Conservation (phyloP, 2,113 vertebrate genomes). For the Cisticola juncidis region DNA sequence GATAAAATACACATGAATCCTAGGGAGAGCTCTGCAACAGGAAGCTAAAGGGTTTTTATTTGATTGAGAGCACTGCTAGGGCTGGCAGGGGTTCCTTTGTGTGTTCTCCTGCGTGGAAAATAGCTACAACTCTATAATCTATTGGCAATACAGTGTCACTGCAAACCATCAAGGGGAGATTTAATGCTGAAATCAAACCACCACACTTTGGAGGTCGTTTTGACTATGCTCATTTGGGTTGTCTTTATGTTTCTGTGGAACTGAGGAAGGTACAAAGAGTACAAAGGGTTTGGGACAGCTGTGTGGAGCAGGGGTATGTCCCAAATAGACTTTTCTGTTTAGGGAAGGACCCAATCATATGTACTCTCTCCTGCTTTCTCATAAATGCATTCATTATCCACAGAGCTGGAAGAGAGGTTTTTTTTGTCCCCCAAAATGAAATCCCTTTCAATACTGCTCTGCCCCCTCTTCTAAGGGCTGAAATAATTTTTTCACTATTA, state of each 20-base stretch:
- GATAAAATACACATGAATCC: conserved; percentile 65
- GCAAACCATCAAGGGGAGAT: not conserved
- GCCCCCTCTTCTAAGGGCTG: not conserved
- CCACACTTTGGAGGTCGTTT: not conserved
- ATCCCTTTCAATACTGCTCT: not conserved
- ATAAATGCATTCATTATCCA: not conserved
- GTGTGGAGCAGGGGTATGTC: not conserved
- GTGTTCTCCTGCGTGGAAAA: conserved; percentile 1
- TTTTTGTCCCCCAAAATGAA: not conserved
- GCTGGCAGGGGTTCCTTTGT: conserved; percentile 32
- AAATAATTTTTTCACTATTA: not conserved
- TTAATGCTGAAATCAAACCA: not conserved
- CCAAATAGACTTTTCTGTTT: not conserved
- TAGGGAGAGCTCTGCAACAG: conserved; percentile 25
- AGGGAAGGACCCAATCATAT: not conserved
- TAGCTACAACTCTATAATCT: conserved; percentile 37
- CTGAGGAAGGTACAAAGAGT: not conserved
- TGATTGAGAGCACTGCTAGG: conserved; percentile 23
- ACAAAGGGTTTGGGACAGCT: not conserved
- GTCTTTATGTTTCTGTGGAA: not conserved
- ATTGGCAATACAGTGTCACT: conserved; percentile 3
- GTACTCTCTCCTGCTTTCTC: not conserved
- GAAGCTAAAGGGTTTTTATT: conserved; percentile 46
- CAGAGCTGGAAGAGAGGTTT: not conserved
- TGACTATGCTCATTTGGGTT: not conserved